Evolutionary conservation across 2,888 invertebrate genomes (phyloP), one percentile per base, ranked within the genome.

Genomic region (Eristalis arbustorum): DNA sequence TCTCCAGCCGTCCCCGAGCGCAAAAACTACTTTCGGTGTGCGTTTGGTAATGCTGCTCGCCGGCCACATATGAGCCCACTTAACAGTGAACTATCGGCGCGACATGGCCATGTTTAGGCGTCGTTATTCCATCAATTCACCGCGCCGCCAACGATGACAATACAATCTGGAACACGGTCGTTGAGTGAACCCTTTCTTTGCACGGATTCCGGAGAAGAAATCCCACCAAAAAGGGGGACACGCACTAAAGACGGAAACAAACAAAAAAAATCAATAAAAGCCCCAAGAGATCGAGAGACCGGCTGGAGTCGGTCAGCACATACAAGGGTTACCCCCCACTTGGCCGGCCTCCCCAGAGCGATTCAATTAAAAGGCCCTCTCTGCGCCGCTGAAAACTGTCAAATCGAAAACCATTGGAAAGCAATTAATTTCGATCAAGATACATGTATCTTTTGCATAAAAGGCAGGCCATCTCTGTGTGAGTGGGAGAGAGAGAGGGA

Each of bases 361-460:
- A 71, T 78, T 82, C 77, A 87, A 87, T 87, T 87, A 82, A 87
- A 62, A 82, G 64, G 61, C 77, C 69, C 64, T 69, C 34, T 0
- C 31, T 0, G 4, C 6, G 42, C 49, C 64, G 62, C 72, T 59
- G 72, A 59, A 76, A 75, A 80, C 72, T 82, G 71, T 66, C 82
- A 57, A 82, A 78, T 78, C 74, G 78, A 74, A 82, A 82, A 49
- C 74, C 37, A 78, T 78, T 82, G 74, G 73, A 87, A 87, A 87
- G 78, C 85, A 87, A 87, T 87, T 83, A 78, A 87, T 87, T 82
- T 87, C 78, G 85, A 87, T 87, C 77, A 83, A 82, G 61, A 82
- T 82, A 74, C 61, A 67, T 72, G 76, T 82, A 68, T 81, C 72
- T 85, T 68, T 61, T 73, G 68, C 59, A 72, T 85, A 28, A 72